Percentiles rank a stretch among this genome's conserved stretches.
Conservation (phyloP, 2,113 vertebrate species). For the Thomomys bottae region DNA sequence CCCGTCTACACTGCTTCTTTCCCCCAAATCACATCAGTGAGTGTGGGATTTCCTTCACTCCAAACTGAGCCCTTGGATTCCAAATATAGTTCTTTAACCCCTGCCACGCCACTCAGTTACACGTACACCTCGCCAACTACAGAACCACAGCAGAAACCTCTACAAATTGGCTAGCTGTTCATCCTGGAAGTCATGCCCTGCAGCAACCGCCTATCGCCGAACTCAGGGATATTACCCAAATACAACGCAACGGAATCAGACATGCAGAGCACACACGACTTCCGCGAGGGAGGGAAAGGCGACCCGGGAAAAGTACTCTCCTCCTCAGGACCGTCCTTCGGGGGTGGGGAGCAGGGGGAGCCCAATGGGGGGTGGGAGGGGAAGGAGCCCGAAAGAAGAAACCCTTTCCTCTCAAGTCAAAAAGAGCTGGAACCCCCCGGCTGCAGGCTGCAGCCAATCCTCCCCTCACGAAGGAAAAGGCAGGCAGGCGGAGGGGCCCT, state of each 20-base stretch:
- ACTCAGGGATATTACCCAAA: conserved; percentile 20
- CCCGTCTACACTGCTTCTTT: conserved; percentile 49
- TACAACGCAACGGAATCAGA: conserved; percentile 72
- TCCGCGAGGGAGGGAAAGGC: conserved; percentile 65
- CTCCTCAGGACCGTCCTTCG: conserved; percentile 40
- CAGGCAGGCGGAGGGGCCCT: conserved; percentile 34
- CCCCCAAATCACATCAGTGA: conserved; percentile 41
- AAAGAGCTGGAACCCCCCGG: conserved; percentile 11
- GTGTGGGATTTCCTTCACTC: conserved; percentile 71
- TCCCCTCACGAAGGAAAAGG: neutral
- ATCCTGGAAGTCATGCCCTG: conserved; percentile 65
- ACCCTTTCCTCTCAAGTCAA: conserved; percentile 21
- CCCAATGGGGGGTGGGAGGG: conserved; percentile 12
- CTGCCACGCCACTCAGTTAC: conserved; percentile 51
- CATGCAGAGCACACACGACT: conserved; percentile 56
- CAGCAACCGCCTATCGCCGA: conserved; percentile 57
- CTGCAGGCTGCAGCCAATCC: neutral
- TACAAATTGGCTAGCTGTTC: conserved; percentile 40
- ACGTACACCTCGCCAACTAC: conserved; percentile 37
- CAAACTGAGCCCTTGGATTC: conserved; percentile 66
- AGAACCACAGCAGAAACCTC: conserved; percentile 38
- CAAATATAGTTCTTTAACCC: conserved; percentile 77
- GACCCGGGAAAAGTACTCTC: conserved; percentile 64
- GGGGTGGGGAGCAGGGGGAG: neutral
- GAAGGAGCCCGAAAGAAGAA: neutral